Evolutionary conservation across 2,113 vertebrate genomes (phyloP), one percentile per base, ranked within the genome.

Genomic region (Macroglossus sobrinus): DNA sequence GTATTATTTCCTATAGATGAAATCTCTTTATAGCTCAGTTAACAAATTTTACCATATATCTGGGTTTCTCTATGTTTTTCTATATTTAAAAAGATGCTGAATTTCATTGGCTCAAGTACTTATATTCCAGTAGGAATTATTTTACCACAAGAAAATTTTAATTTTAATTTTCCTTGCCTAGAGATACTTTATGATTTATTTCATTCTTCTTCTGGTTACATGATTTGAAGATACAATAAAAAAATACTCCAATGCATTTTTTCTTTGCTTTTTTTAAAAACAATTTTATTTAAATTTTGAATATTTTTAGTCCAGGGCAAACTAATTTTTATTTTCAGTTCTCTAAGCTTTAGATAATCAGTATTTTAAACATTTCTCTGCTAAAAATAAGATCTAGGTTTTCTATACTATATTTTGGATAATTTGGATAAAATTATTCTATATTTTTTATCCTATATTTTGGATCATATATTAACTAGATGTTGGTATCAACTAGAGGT

Each of bases 51-150:
- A 90, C 24, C 5, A 57, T 74, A 78, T 2, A 72, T 53, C 4
- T n/a, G 7, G 47, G 40, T 59, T 81, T 88, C 43, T 97, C 43
- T 71, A 22, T 91, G 26, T 92, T 80, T 88, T 82, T 15, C 33
- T 92, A 5, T 40, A 89, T 90, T 81, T 71, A 81, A 95, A 28
- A 93, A 93, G 78, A 91, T 45, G 9, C 3, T 94, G 84, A 45
- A 95, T 61, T 92, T 97, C 59, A 79, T 64, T 47, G 85, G 53
- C 40, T 55, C 26, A 71, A 86, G 68, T 57, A 7, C 5, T 89
- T 97, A 47, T 87, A 98, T 98, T 96, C 94, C 35, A 94, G 30
- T 95, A 97, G 61, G 85, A 97, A 43, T 64, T 92, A 79, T 96
- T 96, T 90, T 55, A 5, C 64, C 94, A 13, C 18, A 84, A 66